Conservation (phyloP, 2,888 invertebrate genomes). For the Cheilosia urbana region DNA sequence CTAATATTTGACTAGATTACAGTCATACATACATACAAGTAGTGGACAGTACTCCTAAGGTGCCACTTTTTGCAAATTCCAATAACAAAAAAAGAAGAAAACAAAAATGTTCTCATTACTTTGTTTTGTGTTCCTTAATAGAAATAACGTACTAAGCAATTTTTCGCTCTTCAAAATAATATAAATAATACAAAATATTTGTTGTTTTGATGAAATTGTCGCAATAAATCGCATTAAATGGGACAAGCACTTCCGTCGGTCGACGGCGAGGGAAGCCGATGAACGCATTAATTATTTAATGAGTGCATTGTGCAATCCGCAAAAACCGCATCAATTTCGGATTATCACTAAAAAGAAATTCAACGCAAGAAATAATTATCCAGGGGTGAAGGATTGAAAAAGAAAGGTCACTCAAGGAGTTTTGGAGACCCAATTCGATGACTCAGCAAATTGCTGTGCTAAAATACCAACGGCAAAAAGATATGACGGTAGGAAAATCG, state of each 20-base stretch:
- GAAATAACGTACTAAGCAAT: constrained; percentile 41
- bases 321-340: constrained; percentile 2
- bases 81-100: neutral
- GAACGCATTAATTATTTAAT: constrained; percentile 34
- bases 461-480: constrained; percentile 16
- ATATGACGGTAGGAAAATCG: constrained; percentile 29
- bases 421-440: constrained; percentile 26
- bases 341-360: constrained; percentile 8
- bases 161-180: constrained; percentile 6
- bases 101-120: neutral
- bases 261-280: constrained; percentile 32
- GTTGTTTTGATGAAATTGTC: constrained; percentile 17
- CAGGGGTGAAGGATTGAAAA: constrained; percentile 7
- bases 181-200: neutral
- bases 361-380: constrained; percentile 4
- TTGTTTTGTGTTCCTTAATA: constrained; percentile 22
- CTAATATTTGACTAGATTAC: constrained; percentile 18
- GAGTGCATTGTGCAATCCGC: neutral
- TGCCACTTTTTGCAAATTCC: constrained; percentile 49
- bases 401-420: constrained; percentile 2
- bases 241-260: constrained; percentile 53
- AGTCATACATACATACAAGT: constrained; percentile 11
- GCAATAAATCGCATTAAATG: constrained; percentile 43
- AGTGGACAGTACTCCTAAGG: neutral
- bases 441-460: constrained; percentile 49